Percentiles rank a stretch among this genome's conserved stretches.
phyloP scores from a whole-genome alignment of 1,140 invertebrate genomes.

The Hydropsyche tenuis region DNA sequence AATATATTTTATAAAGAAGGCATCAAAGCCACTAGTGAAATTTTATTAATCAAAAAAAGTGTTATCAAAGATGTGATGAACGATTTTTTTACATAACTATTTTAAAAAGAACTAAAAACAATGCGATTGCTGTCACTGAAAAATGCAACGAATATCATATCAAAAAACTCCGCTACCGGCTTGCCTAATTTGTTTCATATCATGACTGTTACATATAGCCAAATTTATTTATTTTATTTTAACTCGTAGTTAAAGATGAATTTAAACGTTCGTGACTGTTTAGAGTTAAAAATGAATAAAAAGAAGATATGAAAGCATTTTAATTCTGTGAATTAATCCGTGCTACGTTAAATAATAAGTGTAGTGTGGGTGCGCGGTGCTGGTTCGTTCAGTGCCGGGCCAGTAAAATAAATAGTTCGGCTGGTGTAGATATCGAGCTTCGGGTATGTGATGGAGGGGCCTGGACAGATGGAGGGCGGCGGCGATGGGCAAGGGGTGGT shows the following conservation, averaged over 20 bases:
- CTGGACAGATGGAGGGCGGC: conserved; percentile 21
- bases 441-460: conserved; percentile 46
- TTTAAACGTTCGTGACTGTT: conserved; percentile 8
- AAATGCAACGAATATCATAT: conserved; percentile 48
- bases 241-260: conserved; percentile 21
- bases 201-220: conserved; percentile 26
- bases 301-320: not conserved
- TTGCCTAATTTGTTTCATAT: conserved; percentile 35
- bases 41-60: conserved; percentile 8
- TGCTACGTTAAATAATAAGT: conserved; percentile 2
- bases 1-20: conserved; percentile 9
- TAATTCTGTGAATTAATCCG: conserved; percentile 41
- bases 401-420: conserved; percentile 21
- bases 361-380: conserved; percentile 16
- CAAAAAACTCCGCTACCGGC: conserved; percentile 29
- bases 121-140: conserved; percentile 3
- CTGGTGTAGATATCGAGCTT: conserved; percentile 25
- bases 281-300: no score
- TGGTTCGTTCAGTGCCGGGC: conserved; percentile 25
- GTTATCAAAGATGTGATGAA: conserved; percentile 15
- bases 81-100: conserved; percentile 19
- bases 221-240: conserved; percentile 17
- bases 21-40: conserved; percentile 8
- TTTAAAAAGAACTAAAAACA: conserved; percentile 23
- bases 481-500: conserved; percentile 32